Conservation (phyloP, 1,140 invertebrate genomes). For the Bactericera cockerelli region DNA sequence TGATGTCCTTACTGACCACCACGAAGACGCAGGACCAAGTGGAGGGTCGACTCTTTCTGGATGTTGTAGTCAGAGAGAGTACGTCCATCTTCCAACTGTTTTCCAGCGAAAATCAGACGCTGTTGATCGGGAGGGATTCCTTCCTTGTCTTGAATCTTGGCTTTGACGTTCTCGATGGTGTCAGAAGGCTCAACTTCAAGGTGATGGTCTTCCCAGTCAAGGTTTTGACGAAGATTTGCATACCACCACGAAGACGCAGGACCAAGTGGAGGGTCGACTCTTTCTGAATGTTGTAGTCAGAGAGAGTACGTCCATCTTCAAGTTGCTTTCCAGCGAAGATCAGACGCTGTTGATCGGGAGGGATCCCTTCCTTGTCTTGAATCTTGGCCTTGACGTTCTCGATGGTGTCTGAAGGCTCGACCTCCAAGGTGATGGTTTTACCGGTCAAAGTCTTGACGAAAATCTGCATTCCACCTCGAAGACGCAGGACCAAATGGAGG, state of each 20-base stretch:
- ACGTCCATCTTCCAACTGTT: constrained; percentile 45
- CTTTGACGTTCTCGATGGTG: constrained; percentile 49
- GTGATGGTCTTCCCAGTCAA: constrained; percentile 25
- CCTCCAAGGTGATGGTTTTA: constrained; percentile 39
- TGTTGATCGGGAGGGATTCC: constrained; percentile 48
- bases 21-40: constrained; percentile 47
- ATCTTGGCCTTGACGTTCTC: constrained; percentile 70
- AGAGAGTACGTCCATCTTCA: constrained; percentile 59
- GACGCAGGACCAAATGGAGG: constrained; percentile 40
- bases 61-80: constrained; percentile 29
- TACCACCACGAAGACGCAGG: constrained; percentile 48
- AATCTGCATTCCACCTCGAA: constrained; percentile 68
- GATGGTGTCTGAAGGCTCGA: constrained; percentile 57
- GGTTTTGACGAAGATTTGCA: constrained; percentile 47
- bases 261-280: constrained; percentile 48
- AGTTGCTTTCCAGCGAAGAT: constrained; percentile 56
- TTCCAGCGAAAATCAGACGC: constrained; percentile 43
- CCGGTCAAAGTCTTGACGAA: constrained; percentile 26
- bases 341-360: constrained; percentile 32
- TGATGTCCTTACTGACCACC: too few relatives aligned
- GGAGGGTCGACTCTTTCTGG: constrained; percentile 41
- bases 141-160: constrained; percentile 51
- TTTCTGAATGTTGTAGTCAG: constrained; percentile 55
- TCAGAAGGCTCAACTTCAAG: constrained; percentile 46
- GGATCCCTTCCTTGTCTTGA: constrained; percentile 46